Evolutionary conservation across 1,140 invertebrate genomes (phyloP).

Genomic region (Megalopta genalis): DNA sequence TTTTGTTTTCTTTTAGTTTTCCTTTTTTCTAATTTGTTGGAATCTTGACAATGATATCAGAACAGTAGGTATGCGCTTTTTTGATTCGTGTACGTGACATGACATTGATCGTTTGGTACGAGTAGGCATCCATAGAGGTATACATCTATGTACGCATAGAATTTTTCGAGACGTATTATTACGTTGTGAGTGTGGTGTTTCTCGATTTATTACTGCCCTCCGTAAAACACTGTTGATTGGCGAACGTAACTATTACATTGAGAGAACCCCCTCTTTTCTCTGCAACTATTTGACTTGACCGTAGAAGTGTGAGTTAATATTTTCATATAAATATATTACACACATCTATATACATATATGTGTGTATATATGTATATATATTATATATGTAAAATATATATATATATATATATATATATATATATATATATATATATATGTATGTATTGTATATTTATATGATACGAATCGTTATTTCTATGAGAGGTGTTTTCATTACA

Average conservation of each 20-base stretch:
- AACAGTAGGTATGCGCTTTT: constrained; percentile 59
- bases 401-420: too few species aligned
- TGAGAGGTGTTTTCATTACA: constrained; percentile 8
- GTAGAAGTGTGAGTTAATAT: constrained; percentile 70
- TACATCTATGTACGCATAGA: constrained; percentile 26
- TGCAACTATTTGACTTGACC: constrained; percentile 66
- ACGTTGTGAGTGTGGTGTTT: constrained; percentile 65
- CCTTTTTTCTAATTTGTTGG: neutral
- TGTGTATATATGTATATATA: too few species aligned
- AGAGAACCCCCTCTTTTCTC: constrained; percentile 63
- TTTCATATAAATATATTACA: neutral
- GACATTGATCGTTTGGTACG: constrained; percentile 44
- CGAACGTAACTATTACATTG: constrained; percentile 56
- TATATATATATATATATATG: too few species aligned
- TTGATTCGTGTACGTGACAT: constrained; percentile 11
- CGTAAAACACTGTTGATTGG: constrained; percentile 53
- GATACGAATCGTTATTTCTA: neutral
- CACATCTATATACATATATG: too few species aligned
- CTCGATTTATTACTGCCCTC: constrained; percentile 45
- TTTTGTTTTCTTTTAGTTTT: constrained; percentile 28
- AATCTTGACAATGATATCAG: constrained; percentile 51
- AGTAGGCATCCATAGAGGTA: constrained; percentile 52
- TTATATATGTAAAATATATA: too few species aligned
- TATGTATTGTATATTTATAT: too few species aligned
- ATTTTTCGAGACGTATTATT: constrained; percentile 14